Conservation (phyloP, 1,140 invertebrate species). For the Drosophila kepulauana region DNA sequence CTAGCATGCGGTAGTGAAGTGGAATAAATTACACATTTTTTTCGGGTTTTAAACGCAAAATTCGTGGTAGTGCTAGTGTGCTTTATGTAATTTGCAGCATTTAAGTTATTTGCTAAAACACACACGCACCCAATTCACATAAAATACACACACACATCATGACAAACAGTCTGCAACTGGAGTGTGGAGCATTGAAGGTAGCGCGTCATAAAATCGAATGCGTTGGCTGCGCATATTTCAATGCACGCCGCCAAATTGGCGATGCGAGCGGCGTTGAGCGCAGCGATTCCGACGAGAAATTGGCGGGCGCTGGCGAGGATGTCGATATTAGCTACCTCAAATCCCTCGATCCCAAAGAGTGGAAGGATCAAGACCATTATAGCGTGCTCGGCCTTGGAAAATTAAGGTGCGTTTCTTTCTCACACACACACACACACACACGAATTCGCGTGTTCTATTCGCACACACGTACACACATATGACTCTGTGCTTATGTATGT, state of each 20-base stretch:
- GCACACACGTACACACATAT: not conserved
- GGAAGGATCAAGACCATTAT: slow-evolving; percentile 99
- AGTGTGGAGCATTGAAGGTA: slow-evolving; percentile 64
- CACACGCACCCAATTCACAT: slow-evolving; percentile 8
- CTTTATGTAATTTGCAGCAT: slow-evolving; percentile 47
- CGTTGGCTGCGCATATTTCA: slow-evolving; percentile 73
- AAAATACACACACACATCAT: slow-evolving; percentile 27
- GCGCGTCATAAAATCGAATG: slow-evolving; percentile 87
- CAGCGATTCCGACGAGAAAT: slow-evolving; percentile 75
- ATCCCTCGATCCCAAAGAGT: slow-evolving; percentile 97
- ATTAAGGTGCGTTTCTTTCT: slow-evolving; percentile 86
- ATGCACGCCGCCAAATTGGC: slow-evolving; percentile 68
- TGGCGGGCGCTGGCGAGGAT: slow-evolving; percentile 86
- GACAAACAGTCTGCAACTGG: slow-evolving; percentile 60
- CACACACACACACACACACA: too few relatives aligned
- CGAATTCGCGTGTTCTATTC: too few relatives aligned
- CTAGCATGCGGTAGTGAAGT: slow-evolving; percentile 58
- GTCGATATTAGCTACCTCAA: slow-evolving; percentile 94
- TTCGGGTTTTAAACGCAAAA: slow-evolving; percentile 43
- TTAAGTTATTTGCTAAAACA: slow-evolving; percentile 16
- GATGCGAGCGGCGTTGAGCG: slow-evolving; percentile 67
- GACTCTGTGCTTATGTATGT: not conserved
- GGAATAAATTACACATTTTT: slow-evolving; percentile 39
- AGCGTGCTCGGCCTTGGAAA: slow-evolving; percentile 95
- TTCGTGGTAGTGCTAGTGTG: slow-evolving; percentile 46